Conservation (phyloP, 2,113 vertebrate genomes). For the Pterocles burchelli region DNA sequence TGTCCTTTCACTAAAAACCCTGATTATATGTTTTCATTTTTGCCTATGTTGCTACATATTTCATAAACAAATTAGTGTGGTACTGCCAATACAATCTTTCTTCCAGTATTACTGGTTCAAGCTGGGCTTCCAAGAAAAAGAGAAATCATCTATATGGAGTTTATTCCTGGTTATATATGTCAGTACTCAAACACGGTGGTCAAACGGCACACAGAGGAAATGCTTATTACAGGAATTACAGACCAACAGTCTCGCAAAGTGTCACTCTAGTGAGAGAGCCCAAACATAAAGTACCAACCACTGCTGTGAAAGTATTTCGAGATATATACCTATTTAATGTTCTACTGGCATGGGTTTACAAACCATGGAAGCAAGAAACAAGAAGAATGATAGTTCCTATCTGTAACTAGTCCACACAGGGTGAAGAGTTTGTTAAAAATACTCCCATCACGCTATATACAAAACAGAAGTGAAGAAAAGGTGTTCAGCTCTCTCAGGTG, state of each 20-base stretch:
- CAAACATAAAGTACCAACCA: not conserved
- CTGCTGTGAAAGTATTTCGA: not conserved
- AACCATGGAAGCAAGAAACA: not conserved
- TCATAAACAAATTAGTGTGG: not conserved
- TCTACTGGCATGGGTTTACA: not conserved
- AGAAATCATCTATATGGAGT: not conserved
- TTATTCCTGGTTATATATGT: not conserved
- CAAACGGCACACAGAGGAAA: not conserved
- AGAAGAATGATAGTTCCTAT: not conserved
- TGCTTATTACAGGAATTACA: not conserved
- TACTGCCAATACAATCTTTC: not conserved
- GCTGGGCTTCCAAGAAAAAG: not conserved
- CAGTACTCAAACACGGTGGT: not conserved
- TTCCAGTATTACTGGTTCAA: not conserved
- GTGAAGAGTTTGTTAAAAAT: not conserved
- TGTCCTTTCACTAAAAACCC: not conserved
- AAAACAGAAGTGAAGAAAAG: not conserved
- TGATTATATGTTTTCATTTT: not conserved
- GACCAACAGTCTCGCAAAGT: not conserved
- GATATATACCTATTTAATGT: not conserved
- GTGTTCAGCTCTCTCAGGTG: not conserved
- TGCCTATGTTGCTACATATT: not conserved
- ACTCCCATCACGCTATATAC: accelerated
- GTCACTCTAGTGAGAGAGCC: not conserved
- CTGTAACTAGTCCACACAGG: not conserved